Evolutionary conservation across 2,113 vertebrate species (phyloP), one percentile per base, ranked within the genome.

Genomic region (Phyllopteryx taeniolatus): DNA sequence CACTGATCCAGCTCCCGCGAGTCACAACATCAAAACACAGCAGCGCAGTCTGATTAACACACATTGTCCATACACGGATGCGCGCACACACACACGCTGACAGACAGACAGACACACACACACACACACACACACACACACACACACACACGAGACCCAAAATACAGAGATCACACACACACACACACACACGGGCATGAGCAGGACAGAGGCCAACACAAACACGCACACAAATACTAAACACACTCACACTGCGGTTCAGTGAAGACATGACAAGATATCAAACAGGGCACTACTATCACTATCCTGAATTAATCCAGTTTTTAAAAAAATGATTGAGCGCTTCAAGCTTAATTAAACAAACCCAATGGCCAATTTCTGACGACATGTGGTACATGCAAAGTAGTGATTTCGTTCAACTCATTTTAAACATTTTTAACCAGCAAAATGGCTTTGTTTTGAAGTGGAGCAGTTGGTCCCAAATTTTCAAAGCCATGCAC

Each of bases 1-100:
- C 89, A 91, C 87, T 86, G 87, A 91, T 89, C 87, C 84, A 83
- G 84, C 86, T 91, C 88, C 90, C 88, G 79, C 74, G 83, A 87
- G 87, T 89, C 87, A 88, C 79, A 90, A 88, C 89, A 90, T 88
- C 87, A 90, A 89, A 90, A 90, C 88, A 89, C 79, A 85, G 84
- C 78, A 85, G 85, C 70, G 67, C 76, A 79, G 77, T 79, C 79
- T 82, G 82, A 87, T 84, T 83, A 88, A 85, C 83, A 81, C 82
- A 75, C 75, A 69, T 77, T 78, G 84, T 85, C 84, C 83, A 81
- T 78, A 81, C 74, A 83, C 72, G 57, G 83, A 79, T 75, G 70
- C 79, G 73, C 85, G 49, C 76, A 80, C 74, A 51, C 82, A 80
- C 76, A 75, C 79, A 77, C 49, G 1, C 85, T 49, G 73, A 82